Evolutionary conservation across 2,797 vertebrate genomes (phyloP), one percentile per base, ranked within the genome.

Genomic region (Saxicola maurus): DNA sequence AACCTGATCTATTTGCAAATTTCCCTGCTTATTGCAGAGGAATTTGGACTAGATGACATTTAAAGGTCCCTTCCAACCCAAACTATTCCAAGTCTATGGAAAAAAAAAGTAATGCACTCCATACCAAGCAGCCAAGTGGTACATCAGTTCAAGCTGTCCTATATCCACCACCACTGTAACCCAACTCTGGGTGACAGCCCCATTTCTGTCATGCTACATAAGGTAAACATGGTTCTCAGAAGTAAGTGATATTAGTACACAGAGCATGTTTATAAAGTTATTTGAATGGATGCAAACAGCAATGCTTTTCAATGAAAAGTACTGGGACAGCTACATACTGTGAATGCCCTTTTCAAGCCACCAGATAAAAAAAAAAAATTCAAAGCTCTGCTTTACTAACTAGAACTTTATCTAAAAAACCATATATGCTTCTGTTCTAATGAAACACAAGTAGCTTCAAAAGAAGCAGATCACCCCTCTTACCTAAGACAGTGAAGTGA

Each of bases 401-500:
- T 49, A 46, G 4, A 74, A 66, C 25, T n/a, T 82, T 78, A 31
- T 74, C 49, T 61, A 64, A 67, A 62, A 62, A 48, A 1, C 4
- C 28, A 72, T n/a, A 67, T 4, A 45, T 4, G 33, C 5, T n/a
- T 66, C 56, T 60, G 38, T 21, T 42, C 65, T 65, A 61, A 48
- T 21, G 33, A 84, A 92, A 74, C 4, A 1, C 8, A 76, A 75
- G 60, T 18, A 74, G 81, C 84, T 92, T 88, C 82, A 42, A 57
- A 90, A 51, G 57, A 61, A 88, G 65, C 81, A 77, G 57, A 72
- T 59, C 55, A 82, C n/a, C 38, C 75, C 61, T 94, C 88, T 93
- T 91, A 93, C 91, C 75, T 92, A 94, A 80, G 24, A 46, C 31
- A 93, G 72, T 52, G 84, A 82, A 91, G 68, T 85, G 75, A 94